Conservation (phyloP, 2,797 vertebrate species). For the Buceros bicornis region DNA sequence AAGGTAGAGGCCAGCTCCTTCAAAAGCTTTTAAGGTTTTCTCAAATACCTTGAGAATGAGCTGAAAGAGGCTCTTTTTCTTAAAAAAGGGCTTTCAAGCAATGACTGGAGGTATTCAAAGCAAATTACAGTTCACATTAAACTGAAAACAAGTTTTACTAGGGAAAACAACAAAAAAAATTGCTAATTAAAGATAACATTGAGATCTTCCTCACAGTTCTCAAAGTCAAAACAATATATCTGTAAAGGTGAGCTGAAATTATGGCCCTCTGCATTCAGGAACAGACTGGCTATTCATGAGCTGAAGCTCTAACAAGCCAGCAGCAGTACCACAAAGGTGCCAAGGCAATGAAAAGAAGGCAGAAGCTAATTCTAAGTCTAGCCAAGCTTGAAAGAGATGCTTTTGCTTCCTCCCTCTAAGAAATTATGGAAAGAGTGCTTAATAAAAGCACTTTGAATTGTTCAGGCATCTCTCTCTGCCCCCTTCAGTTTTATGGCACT, state of each 20-base stretch:
- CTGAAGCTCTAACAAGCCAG: background rate
- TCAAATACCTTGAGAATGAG: background rate
- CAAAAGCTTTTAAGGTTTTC: background rate
- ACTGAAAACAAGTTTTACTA: background rate
- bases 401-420: background rate
- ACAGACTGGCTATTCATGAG: background rate
- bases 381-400: slow-evolving; percentile 20
- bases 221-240: background rate
- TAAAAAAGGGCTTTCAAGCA: background rate
- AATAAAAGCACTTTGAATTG: background rate
- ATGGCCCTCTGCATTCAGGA: background rate
- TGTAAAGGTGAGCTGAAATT: background rate
- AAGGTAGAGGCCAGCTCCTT: background rate
- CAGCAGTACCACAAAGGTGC: background rate
- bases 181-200: background rate
- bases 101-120: background rate
- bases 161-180: background rate
- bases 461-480: background rate
- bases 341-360: background rate
- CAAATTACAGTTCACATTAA: background rate
- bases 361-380: background rate
- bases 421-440: background rate
- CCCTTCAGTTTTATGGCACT: background rate
- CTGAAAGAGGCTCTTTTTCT: background rate
- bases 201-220: background rate